Evolutionary conservation across 2,888 invertebrate species (phyloP).

Genomic region (Philhelius pedissequus): DNA sequence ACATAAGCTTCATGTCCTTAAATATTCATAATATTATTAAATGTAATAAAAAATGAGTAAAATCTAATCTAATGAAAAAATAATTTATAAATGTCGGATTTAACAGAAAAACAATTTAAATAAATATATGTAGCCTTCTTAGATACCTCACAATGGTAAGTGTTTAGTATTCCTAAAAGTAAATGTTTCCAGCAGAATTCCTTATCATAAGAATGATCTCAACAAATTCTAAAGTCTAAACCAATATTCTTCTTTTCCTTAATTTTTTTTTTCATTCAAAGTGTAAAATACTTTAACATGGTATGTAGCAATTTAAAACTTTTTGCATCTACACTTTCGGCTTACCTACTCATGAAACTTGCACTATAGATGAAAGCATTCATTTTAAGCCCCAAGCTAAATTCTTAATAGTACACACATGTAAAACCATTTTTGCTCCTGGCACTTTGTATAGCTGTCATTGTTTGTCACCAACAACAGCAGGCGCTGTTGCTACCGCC

Average conservation of each 20-base stretch:
- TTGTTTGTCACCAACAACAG: constrained; percentile 36
- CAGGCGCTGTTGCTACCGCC: too few species aligned
- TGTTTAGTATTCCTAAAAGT: too few species aligned
- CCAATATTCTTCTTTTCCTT: not conserved
- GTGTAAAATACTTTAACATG: not conserved
- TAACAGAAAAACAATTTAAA: too few species aligned
- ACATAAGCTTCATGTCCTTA: too few species aligned
- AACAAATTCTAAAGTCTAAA: not conserved
- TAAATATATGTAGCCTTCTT: too few species aligned
- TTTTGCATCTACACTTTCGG: not conserved
- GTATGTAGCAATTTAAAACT: not conserved
- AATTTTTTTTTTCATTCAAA: not conserved
- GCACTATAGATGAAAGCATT: not conserved
- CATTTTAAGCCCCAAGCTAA: not conserved
- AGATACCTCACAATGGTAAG: too few species aligned
- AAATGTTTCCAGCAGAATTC: too few species aligned
- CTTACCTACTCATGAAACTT: not conserved
- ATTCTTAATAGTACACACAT: constrained; percentile 36
- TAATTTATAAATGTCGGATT: too few species aligned
- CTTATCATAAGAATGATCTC: not conserved
- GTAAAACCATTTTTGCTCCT: constrained; percentile 40
- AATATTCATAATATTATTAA: too few species aligned
- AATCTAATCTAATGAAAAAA: too few species aligned
- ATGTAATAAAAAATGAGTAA: too few species aligned
- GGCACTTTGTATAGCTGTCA: constrained; percentile 18